Evolutionary conservation across 2,113 vertebrate genomes (phyloP), one percentile per base, ranked within the genome.

Genomic region (Eira barbara): DNA sequence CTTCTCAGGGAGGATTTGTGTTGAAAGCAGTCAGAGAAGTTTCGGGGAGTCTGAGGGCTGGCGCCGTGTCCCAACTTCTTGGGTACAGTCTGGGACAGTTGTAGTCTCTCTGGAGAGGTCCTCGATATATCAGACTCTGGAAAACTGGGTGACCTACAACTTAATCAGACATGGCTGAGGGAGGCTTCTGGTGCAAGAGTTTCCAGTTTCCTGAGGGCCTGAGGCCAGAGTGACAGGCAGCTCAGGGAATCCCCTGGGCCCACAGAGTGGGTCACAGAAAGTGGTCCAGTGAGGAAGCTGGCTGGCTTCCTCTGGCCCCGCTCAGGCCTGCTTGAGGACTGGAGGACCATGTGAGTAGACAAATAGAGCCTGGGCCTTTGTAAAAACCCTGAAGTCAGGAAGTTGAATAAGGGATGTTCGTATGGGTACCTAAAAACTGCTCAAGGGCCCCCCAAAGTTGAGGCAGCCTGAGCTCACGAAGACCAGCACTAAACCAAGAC

Each of bases 241-340:
- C 80, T 9, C 4, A 10, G 14, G 71, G 25, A 73, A 17, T 11
- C n/a, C 31, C 1, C 0, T 21, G 36, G 42, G 21, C 13, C 86
- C 57, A 3, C 27, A 29, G 12, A 59, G 18, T 31, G 39, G 23
- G 63, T 67, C 42, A 61, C 25, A 45, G 45, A 34, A 47, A 36
- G 2, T 71, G 14, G 76, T 67, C 6, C 1, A 47, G 14, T 13
- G 67, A 87, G 49, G 79, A 74, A 8, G 3, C 34, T n/a, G 21
- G 18, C 3, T 49, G 36, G 3, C 21, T 27, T 49, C 4, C 49
- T 34, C 1, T 23, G 31, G 17, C 13, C 4, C 2, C 4, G 4
- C 27, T 52, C 39, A 34, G 39, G 20, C 17, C 74, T 73, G 73
- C 69, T 47, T 14, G 45, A 25, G 69, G 36, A 27, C 23, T 73